These are phyloP conservation scores for Amphipyra tragopoginis DNA, from an alignment of 2,888 invertebrate species.

Conservation along the genomic window DNA sequence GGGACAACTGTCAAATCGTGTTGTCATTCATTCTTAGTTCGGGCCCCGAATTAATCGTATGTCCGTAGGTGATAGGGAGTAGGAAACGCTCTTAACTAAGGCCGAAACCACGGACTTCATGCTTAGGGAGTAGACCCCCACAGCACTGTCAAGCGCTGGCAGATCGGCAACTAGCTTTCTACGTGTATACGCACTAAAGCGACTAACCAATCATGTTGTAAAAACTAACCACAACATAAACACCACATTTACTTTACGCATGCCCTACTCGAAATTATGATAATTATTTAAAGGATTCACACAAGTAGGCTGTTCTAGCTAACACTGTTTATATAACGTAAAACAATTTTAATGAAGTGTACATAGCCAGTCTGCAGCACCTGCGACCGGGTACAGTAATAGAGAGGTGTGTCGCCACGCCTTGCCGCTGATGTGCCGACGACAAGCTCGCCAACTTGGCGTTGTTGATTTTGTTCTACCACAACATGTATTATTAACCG, in stretches of 20 bases:
- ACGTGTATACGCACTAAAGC: too few relatives aligned
- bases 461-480: constrained; percentile 63
- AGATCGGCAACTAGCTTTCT: too few relatives aligned
- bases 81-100: too few relatives aligned
- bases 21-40: too few relatives aligned
- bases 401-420: constrained; percentile 87
- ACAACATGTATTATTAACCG: constrained; percentile 45
- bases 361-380: constrained; percentile 58
- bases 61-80: too few relatives aligned
- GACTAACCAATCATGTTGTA: too few relatives aligned
- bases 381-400: constrained; percentile 72
- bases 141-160: too few relatives aligned
- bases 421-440: constrained; percentile 75
- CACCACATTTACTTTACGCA: not conserved
- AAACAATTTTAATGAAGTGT: constrained; percentile 67
- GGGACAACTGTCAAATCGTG: too few relatives aligned
- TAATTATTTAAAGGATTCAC: constrained; percentile 13
- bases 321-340: constrained; percentile 24
- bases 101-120: too few relatives aligned
- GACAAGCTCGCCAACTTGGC: constrained; percentile 70
- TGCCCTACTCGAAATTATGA: not conserved
- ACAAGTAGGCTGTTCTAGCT: constrained; percentile 10
- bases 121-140: too few relatives aligned
- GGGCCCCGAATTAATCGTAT: too few relatives aligned
- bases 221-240: too few relatives aligned